Conservation (phyloP, 2,797 vertebrate species). For the Poecilia picta region DNA sequence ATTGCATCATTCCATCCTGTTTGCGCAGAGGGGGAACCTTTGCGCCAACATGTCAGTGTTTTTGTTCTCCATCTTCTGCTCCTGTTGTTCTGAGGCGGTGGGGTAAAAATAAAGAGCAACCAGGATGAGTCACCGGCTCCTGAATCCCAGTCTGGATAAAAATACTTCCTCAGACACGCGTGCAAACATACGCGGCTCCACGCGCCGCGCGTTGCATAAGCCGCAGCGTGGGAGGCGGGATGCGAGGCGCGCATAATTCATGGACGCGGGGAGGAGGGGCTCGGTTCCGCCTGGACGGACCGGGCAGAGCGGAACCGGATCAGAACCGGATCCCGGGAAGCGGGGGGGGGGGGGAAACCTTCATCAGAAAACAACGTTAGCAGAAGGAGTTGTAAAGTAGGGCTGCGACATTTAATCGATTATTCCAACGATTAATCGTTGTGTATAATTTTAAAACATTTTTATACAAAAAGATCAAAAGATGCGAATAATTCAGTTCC, state of each 20-base stretch:
- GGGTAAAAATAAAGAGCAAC: constrained; percentile 78
- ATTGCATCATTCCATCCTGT: too few relatives aligned
- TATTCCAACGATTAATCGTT: too few relatives aligned
- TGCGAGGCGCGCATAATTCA: constrained; percentile 74
- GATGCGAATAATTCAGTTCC: too few relatives aligned
- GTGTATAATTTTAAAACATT: too few relatives aligned
- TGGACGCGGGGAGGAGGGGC: constrained; percentile 48
- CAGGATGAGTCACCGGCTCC: constrained; percentile 76
- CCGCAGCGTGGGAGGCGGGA: constrained; percentile 70
- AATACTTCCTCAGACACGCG: constrained; percentile 69
- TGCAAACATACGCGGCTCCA: constrained; percentile 59
- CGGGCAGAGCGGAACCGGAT: too few relatives aligned
- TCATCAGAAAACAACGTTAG: not conserved
- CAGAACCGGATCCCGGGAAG: not conserved
- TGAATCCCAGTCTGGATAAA: constrained; percentile 75
- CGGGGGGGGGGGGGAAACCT: too few relatives aligned
- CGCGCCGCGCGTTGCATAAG: constrained; percentile 76
- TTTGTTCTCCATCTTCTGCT: not conserved
- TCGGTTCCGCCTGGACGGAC: constrained; percentile 1
- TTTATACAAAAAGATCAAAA: too few relatives aligned
- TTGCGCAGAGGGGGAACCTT: too few relatives aligned
- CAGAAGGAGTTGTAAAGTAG: too few relatives aligned
- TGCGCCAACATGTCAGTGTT: not conserved
- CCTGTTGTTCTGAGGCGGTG: constrained; percentile 44
- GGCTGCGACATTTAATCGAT: too few relatives aligned